Conservation (phyloP, 2,797 vertebrate species). For the Cephalopachus bancanus region DNA sequence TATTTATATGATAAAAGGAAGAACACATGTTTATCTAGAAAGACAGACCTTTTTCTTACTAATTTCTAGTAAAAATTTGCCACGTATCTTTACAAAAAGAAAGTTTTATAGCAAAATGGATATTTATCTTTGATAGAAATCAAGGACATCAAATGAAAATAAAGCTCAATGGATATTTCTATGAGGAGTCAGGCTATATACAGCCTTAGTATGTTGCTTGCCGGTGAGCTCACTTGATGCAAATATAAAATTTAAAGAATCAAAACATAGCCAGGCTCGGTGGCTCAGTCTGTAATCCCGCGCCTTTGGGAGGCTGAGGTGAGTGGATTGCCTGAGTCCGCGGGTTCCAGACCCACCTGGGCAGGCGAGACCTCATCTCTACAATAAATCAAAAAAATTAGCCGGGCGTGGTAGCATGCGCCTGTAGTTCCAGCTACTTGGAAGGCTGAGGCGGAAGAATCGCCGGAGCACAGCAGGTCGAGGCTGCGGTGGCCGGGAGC, state of each 20-base stretch:
- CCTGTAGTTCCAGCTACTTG: too few species aligned
- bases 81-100: not conserved
- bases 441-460: too few species aligned
- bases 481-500: too few species aligned
- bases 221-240: not conserved
- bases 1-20: constrained; percentile 62
- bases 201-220: not conserved
- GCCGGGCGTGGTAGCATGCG: too few species aligned
- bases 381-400: too few species aligned
- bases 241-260: constrained; percentile 36
- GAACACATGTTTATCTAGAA: constrained; percentile 50
- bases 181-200: not conserved
- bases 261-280: not conserved
- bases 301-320: too few species aligned
- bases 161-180: constrained; percentile 28
- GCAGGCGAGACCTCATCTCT: too few species aligned
- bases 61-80: constrained; percentile 45
- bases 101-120: constrained; percentile 27
- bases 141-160: constrained; percentile 41
- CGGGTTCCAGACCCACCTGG: too few species aligned
- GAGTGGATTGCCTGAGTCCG: too few species aligned
- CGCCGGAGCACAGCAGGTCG: too few species aligned
- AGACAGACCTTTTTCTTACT: constrained; percentile 56
- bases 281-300: too few species aligned
- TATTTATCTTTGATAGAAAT: constrained; percentile 47